Evolutionary conservation across 37 sponge, comb jelly and placozoan species (phyloP), one percentile per base, ranked within the genome.

Genomic region (Diacarnus erythraeanus): DNA sequence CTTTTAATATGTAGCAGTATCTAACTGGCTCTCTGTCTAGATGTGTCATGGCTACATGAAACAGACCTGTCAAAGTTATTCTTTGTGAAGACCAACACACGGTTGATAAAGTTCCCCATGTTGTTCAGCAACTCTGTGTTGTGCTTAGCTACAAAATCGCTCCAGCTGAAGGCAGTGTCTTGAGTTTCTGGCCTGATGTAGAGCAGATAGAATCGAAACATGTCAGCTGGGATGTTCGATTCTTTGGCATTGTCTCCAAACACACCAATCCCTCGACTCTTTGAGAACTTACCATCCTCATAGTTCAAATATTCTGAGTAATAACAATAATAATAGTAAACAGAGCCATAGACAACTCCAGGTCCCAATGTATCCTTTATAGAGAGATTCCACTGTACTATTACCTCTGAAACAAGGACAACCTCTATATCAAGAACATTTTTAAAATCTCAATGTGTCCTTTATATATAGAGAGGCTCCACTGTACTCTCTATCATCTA

Each of bases 231-330:
- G 37, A 98, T 95, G 44, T 64, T 78, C 3, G 96, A 94, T 31
- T 91, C 92, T 57, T 79, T 79, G n/a, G 89, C 94, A 44, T 91
- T 77, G 72, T 91, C 82, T 10, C 99, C 99, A 88, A 98, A 98
- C 78, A 98, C 96, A 38, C 99, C 99, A 33, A 93, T 81, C 1
- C 96, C 94, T 34, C 96, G 74, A 57, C 99, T 96, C 90, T 98
- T 98, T 23, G 99, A 98, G 77, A 98, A 98, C 88, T 98, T 98
- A 1, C 88, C 94, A 57, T 87, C 96, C 71, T 98, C 99, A 86
- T 98, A 98, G 66, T 98, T 96, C 18, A 98, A 79, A 66, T 95
- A 98, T 57, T 98, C 99, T 90, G 78, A 22, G n/a, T n/a, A n/a
- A n/a, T n/a, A n/a, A n/a, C n/a, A n/a, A n/a, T n/a, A n/a, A n/a